phyloP scores from a whole-genome alignment of 1,140 invertebrate species.

The Procambarus clarkii region DNA sequence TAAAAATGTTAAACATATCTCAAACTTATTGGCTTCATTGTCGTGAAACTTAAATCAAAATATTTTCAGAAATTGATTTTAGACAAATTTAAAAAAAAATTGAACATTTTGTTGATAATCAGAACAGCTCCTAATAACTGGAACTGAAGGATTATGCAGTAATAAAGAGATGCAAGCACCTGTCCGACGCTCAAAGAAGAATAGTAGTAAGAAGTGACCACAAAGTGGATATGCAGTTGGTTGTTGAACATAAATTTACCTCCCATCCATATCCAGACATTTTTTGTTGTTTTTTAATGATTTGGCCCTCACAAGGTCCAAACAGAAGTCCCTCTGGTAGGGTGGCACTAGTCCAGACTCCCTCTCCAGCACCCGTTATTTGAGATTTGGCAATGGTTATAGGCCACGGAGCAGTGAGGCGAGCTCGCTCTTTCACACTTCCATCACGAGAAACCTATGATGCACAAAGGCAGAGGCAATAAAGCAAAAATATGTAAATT shows the following conservation, averaged over 20 bases:
- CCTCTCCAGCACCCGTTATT: conserved; percentile 21
- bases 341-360: conserved; percentile 32
- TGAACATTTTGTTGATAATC: too few species aligned
- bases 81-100: too few species aligned
- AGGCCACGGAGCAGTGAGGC: conserved; percentile 40
- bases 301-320: conserved; percentile 47
- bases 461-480: neutral
- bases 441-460: conserved; percentile 35
- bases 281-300: neutral
- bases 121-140: too few species aligned
- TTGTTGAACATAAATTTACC: neutral
- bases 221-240: too few species aligned
- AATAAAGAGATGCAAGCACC: too few species aligned
- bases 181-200: too few species aligned
- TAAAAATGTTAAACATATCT: too few species aligned
- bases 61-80: too few species aligned
- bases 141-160: too few species aligned
- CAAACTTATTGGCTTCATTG: neutral
- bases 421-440: conserved; percentile 33
- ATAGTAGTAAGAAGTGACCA: too few species aligned
- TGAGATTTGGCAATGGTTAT: neutral
- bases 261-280: conserved; percentile 38
- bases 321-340: conserved; percentile 49
- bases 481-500: too few species aligned
- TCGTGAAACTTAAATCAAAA: too few species aligned